Base-by-base conservation (phyloP, 1,140 invertebrate genomes). In the Saccostrea cuccullata region DNA sequence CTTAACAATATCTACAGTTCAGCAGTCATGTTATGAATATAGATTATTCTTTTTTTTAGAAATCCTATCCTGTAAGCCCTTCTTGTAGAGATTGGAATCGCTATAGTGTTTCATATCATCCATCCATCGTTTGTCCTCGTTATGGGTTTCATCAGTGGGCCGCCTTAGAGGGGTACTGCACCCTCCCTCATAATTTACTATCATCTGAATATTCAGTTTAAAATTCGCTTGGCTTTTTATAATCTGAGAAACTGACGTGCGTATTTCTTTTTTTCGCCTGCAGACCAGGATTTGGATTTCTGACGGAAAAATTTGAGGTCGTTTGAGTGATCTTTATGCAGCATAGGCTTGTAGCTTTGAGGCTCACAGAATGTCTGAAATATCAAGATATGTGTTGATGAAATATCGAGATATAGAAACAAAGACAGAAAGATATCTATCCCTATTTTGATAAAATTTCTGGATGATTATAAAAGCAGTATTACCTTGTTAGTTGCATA, bases 321-420 rank as follows among this genome's bases (percentile, higher is more conserved):
- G 20, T 96, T 95, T 85, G 96, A 96, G 92, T 97, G 96, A 85
- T 96, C 96, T 1, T 97, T 96, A 91, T 98, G 96, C 55, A 96
- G 93, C 98, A 98, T 98, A 4, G 97, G 96, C 47, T 96, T 95
- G 91, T 98, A 98, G 0, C 96, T 95, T 23, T 96, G 95, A 0
- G 98, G 97, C 47, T 96, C 95, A 94, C 98, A 99, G 9, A 55
- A 17, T 13, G 20, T 82, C 86, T 87, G 88, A 17, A 84, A 82
- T 11, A 8, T 82, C 26, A 82, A 23, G 23, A 30, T 64, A n/a
- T 3, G 12, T 60, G 58, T 4, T 60, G 4, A 17, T 60, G 13
- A 20, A 60, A 60, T 60, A 17, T 1, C 4, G 58, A 20, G n/a
- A 64, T 17, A 64, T 17, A 64, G 58, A 64, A 20, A 60, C 20